These are phyloP conservation scores for Chrysomela aeneicollis DNA, from an alignment of 2,888 invertebrate species.

Conservation along the genomic window DNA sequence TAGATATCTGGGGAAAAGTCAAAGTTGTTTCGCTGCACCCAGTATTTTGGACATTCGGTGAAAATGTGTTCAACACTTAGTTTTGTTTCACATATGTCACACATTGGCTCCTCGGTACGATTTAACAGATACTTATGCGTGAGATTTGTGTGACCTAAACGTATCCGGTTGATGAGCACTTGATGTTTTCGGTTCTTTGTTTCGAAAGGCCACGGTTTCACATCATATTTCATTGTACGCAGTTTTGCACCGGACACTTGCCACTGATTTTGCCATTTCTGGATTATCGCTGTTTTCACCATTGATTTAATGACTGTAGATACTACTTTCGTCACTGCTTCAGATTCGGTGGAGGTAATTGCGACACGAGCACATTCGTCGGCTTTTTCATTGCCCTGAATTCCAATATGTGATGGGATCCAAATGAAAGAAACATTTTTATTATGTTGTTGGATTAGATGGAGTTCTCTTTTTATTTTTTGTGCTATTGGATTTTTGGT, in stretches of 20 bases:
- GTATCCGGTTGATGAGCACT: conserved; percentile 10
- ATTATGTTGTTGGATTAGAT: no score
- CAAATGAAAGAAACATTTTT: conserved; percentile 7
- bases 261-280: conserved; percentile 12
- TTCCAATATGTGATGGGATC: conserved; percentile 10
- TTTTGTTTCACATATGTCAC: conserved; percentile 14
- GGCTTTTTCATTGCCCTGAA: conserved; percentile 11
- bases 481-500: neutral
- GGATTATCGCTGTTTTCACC: conserved; percentile 1
- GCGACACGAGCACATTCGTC: conserved; percentile 15
- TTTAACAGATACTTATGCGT: conserved; percentile 6
- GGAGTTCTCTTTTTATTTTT: no score
- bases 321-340: neutral
- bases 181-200: conserved; percentile 9
- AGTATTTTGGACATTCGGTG: no score
- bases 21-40: no score
- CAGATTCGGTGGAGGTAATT: neutral
- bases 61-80: conserved; percentile 10
- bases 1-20: conserved; percentile 5
- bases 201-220: conserved; percentile 10
- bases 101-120: neutral
- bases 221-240: conserved; percentile 9
- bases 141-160: conserved; percentile 13
- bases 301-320: conserved; percentile 7
- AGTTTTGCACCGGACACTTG: conserved; percentile 9